Conservation (phyloP, 2,113 vertebrate species). For the Rhabdomys dilectus region DNA sequence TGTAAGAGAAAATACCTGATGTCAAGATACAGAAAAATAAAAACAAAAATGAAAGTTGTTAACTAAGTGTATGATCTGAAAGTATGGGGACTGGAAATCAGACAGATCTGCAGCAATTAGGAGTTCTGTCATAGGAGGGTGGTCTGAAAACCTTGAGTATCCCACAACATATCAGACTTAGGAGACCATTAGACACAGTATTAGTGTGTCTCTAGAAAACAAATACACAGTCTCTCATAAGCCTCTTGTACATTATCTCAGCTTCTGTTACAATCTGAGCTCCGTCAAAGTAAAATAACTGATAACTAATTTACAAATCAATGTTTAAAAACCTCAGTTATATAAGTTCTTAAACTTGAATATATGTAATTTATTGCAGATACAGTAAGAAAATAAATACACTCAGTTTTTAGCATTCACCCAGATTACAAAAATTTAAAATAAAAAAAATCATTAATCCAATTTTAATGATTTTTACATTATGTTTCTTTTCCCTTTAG, state of each 20-base stretch:
- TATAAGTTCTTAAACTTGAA: neutral
- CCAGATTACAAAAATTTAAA: neutral
- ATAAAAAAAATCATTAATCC: neutral
- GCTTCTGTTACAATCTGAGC: neutral
- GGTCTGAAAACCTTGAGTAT: neutral
- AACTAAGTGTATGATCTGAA: slow-evolving; percentile 6
- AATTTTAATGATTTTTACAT: neutral
- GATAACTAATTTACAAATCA: slow-evolving; percentile 21
- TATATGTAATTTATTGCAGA: neutral
- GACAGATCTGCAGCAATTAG: neutral
- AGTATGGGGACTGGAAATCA: neutral
- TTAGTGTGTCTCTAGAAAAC: neutral
- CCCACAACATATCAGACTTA: neutral
- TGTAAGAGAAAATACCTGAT: neutral
- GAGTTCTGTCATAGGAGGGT: neutral
- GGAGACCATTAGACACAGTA: neutral
- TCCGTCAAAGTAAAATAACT: slow-evolving; percentile 24
- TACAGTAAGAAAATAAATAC: neutral
- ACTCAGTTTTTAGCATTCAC: neutral
- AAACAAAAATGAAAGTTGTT: slow-evolving; percentile 42
- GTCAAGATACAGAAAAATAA: neutral
- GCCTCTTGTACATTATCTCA: neutral
- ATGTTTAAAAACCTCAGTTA: neutral
- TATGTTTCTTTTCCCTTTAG: neutral
- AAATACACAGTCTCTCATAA: neutral